phyloP scores from a whole-genome alignment of 1,140 invertebrate genomes.

The Mizuhopecten yessoensis region DNA sequence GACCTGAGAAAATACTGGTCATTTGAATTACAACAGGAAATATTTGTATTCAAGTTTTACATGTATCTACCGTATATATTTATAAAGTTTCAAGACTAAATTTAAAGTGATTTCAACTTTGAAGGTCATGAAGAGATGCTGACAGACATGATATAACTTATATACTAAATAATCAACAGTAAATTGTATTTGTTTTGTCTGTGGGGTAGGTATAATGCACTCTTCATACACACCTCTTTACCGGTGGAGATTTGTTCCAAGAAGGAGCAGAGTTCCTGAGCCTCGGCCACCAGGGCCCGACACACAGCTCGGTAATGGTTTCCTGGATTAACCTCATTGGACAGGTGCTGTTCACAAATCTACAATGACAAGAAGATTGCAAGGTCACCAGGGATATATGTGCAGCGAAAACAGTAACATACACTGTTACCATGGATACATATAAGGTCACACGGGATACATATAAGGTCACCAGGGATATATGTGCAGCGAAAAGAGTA shows the following conservation, averaged over 20 bases:
- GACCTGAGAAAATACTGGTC: no score
- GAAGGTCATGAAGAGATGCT: no score
- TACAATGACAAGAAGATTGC: constrained; percentile 82
- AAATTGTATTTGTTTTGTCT: neutral
- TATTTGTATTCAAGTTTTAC: no score
- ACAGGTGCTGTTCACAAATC: constrained; percentile 89
- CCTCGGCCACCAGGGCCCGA: constrained; percentile 94
- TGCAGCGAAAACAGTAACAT: neutral
- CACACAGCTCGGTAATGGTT: constrained; percentile 96
- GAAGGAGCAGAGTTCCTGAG: constrained; percentile 94
- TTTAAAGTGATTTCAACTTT: no score
- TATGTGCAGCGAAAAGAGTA: neutral
- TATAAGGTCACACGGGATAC: neutral
- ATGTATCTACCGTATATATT: no score
- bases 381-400: neutral
- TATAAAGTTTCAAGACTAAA: no score
- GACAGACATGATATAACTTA: no score
- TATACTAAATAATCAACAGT: no score
- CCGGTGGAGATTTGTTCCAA: constrained; percentile 89
- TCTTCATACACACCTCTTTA: constrained; percentile 69
- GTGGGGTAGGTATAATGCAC: neutral
- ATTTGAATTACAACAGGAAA: no score
- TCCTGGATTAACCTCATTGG: constrained; percentile 87
- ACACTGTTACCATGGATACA: neutral
- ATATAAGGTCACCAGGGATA: no score